These are phyloP conservation scores for Balanococcus diminutus DNA, from an alignment of 2,888 invertebrate genomes.

Conservation along the genomic window DNA sequence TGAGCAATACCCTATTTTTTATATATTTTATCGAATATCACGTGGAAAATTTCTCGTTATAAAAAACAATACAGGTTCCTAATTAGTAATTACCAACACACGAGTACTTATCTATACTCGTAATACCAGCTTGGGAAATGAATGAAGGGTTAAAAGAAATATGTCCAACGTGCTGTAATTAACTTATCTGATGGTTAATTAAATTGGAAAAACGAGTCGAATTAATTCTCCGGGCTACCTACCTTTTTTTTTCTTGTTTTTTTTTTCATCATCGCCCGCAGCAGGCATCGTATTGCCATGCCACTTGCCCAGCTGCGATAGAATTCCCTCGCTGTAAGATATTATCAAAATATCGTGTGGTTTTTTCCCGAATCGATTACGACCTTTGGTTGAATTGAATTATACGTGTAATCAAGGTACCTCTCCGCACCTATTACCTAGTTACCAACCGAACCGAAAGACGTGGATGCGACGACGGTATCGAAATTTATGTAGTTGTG, in stretches of 20 bases:
- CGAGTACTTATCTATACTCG: no score
- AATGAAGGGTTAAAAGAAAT: neutral
- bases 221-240: slow-evolving; percentile 2
- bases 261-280: neutral
- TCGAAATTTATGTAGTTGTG: no score
- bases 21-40: no score
- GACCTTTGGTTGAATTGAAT: neutral
- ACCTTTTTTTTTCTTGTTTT: neutral
- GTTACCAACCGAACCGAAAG: no score
- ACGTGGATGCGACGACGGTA: no score
- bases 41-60: neutral
- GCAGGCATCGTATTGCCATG: neutral
- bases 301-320: no score
- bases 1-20: no score
- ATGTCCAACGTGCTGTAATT: neutral
- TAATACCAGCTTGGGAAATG: no score
- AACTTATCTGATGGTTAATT: neutral
- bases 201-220: neutral
- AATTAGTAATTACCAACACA: no score
- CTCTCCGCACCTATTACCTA: no score
- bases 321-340: neutral
- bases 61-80: neutral
- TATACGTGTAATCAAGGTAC: neutral
- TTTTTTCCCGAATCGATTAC: neutral
- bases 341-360: no score